These are phyloP conservation scores for Prunella strophiata DNA, from an alignment of 2,797 vertebrate species.

Conservation along the genomic window DNA sequence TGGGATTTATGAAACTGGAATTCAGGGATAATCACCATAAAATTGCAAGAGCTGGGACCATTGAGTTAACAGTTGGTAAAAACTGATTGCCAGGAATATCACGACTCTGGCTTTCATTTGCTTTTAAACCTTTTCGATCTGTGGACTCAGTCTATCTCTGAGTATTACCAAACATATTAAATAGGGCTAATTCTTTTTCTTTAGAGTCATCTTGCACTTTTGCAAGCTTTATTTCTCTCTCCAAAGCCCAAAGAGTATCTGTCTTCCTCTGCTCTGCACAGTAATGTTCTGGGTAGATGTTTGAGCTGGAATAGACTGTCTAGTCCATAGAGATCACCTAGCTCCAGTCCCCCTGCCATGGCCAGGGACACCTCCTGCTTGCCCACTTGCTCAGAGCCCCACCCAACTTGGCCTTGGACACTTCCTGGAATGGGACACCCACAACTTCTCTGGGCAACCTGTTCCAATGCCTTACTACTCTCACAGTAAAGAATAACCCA, in stretches of 20 bases:
- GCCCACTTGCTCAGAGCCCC: background rate
- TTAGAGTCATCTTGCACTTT: background rate
- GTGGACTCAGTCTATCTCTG: background rate
- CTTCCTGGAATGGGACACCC: background rate
- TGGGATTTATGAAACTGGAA: background rate
- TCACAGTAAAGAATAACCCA: background rate
- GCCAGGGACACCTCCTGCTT: background rate
- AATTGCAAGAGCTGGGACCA: background rate
- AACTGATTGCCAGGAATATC: background rate
- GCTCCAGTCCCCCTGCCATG: background rate
- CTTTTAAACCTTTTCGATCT: background rate
- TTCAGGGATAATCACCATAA: background rate
- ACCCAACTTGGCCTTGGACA: background rate
- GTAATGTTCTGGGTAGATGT: background rate
- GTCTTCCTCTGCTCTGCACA: background rate
- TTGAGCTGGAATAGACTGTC: background rate
- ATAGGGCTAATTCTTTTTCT: background rate
- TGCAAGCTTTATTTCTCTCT: background rate
- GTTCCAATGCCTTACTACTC: rapidly evolving
- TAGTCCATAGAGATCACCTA: background rate
- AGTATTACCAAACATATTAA: background rate
- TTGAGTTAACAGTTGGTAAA: background rate
- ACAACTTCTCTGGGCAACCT: background rate
- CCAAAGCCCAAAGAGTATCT: background rate
- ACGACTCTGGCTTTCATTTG: background rate